phyloP scores from a whole-genome alignment of 2,888 invertebrate genomes.

The Caenorhabditis sp. region DNA sequence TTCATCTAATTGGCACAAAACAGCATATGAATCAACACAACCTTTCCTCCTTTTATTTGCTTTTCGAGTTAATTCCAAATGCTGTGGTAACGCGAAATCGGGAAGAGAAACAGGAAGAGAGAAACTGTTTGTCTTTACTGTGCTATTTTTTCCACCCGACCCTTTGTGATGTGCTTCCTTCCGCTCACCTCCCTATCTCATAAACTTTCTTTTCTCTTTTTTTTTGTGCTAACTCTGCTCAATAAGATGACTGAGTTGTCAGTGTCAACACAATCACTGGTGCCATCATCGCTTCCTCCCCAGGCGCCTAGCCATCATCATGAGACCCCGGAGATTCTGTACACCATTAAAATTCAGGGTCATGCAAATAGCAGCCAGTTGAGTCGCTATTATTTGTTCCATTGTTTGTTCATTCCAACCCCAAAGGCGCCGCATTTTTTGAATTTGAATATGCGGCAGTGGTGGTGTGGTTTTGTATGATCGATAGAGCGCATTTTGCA shows the following conservation, averaged over 20 bases:
- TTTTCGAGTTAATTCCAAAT: constrained; percentile 56
- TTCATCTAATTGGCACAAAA: constrained; percentile 25
- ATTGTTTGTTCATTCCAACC: constrained; percentile 53
- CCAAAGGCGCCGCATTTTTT: constrained; percentile 31
- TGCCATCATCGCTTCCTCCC: constrained; percentile 22
- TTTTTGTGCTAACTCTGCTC: constrained; percentile 40
- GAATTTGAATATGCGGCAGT: constrained; percentile 42
- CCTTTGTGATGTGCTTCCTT: constrained; percentile 10
- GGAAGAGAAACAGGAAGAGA: not conserved
- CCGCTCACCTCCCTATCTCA: constrained; percentile 6
- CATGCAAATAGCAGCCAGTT: constrained; percentile 57
- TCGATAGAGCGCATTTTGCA: not conserved
- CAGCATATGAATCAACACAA: constrained; percentile 54
- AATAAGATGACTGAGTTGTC: constrained; percentile 42
- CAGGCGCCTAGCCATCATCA: constrained; percentile 14
- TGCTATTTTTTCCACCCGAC: constrained; percentile 13
- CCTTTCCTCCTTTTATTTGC: constrained; percentile 30
- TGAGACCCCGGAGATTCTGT: constrained; percentile 22
- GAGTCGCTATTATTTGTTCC: constrained; percentile 44
- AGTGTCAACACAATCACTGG: constrained; percentile 50
- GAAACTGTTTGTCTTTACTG: constrained; percentile 56
- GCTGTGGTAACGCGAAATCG: constrained; percentile 32
- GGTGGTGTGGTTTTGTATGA: constrained; percentile 3
- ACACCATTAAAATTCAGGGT: constrained; percentile 63
- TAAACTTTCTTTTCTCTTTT: constrained; percentile 33